Base-by-base conservation (phyloP, 2,888 invertebrate genomes). In the Phyllotreta striolata region DNA sequence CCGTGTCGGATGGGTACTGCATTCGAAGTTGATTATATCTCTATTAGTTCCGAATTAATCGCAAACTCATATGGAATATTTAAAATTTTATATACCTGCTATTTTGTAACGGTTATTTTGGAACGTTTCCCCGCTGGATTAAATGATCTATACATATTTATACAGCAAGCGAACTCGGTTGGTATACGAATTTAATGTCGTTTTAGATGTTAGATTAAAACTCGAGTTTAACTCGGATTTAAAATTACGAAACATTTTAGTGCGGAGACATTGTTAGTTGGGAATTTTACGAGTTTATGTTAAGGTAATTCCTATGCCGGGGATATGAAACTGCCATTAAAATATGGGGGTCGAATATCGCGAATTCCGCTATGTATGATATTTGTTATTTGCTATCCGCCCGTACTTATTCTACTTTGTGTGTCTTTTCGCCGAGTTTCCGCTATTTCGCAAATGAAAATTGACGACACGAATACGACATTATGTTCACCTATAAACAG, bases 241-340 rank as follows among this genome's bases (percentile, higher is more conserved):
- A 47, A 47, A 47, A 47, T 47, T 12, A 47, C 34, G 47, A 47
- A 35, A 49, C 49, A 49, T 49, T 49, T 12, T 24, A 24, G 49
- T 12, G 6, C 8, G 10, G 49, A 49, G 49, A 49, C 49, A 49
- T 35, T 49, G 49, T 49, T 49, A 49, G 10, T 37, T 10, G 35
- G 37, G 24, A 4, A 12, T 49, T 49, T 49, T 49, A 49, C 49
- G 49, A 49, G 9, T 49, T 34, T 49, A 24, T 49, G 34, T 49
- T 35, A 49, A 49, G 49, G 49, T 49, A 49, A 49, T 49, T 49
- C n/a, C 49, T 49, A 49, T 49, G 49, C 49, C 37, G 4, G 3
- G 9, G 49, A 34, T 49, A 49, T 49, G 49, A 49, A 49, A 49
- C 49, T 10, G 37, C 49, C 49, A 49, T 49, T 49, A 49, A 49